Conservation (phyloP, 2,797 vertebrate genomes). For the Chloroceryle inda region DNA sequence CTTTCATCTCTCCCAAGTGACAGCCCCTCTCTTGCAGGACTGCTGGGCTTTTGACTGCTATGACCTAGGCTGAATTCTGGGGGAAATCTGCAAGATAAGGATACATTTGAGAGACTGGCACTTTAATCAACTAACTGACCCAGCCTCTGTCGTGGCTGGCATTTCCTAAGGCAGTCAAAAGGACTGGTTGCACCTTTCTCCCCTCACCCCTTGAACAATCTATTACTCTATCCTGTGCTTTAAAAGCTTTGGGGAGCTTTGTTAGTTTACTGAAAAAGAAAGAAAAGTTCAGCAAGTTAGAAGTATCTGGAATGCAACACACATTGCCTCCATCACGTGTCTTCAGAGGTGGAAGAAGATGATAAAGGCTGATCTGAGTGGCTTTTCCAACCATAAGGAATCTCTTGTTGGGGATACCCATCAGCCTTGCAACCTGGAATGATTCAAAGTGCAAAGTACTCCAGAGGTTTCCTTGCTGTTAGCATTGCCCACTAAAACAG, state of each 20-base stretch:
- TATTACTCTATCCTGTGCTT: not conserved
- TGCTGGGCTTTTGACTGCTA: not conserved
- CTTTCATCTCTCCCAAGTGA: not conserved
- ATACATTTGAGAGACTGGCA: not conserved
- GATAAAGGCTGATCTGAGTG: not conserved
- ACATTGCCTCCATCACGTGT: not conserved
- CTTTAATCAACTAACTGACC: not conserved
- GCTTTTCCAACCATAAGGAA: not conserved
- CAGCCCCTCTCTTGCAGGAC: not conserved
- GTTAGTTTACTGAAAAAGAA: not conserved
- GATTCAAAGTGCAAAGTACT: not conserved
- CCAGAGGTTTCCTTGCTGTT: not conserved
- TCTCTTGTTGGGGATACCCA: not conserved
- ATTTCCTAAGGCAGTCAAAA: not conserved
- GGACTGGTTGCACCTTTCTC: not conserved
- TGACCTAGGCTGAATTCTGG: not conserved
- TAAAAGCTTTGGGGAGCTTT: not conserved
- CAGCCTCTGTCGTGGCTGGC: not conserved
- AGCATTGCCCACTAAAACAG: not conserved
- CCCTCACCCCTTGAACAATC: not conserved
- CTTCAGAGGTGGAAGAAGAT: not conserved
- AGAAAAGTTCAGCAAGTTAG: not conserved
- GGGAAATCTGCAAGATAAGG: not conserved
- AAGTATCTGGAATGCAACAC: not conserved
- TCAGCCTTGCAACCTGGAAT: not conserved